Evolutionary conservation across 1,140 invertebrate species (phyloP).

Genomic region (Drosophila persimilis): DNA sequence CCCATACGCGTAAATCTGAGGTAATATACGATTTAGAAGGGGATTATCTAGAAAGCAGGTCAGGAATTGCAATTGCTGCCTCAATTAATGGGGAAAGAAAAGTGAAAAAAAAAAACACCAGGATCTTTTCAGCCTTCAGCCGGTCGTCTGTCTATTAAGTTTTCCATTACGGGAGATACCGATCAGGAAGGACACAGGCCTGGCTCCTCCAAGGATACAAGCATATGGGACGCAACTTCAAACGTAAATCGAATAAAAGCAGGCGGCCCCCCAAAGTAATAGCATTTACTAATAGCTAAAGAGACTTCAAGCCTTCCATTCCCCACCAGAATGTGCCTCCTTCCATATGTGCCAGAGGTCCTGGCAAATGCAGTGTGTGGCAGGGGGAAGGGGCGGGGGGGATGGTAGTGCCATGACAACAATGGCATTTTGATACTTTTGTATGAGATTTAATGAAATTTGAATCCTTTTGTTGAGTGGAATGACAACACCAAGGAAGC

Average conservation of each 20-base stretch:
- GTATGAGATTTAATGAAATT: constrained; percentile 82
- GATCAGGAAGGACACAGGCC: constrained; percentile 56
- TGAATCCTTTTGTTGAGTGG: constrained; percentile 80
- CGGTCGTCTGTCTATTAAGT: constrained; percentile 63
- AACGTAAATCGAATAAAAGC: constrained; percentile 80
- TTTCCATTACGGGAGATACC: constrained; percentile 72
- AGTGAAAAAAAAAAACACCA: background rate
- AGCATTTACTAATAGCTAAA: constrained; percentile 71
- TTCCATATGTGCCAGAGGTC: constrained; percentile 6
- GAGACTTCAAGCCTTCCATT: constrained; percentile 55
- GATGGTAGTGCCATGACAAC: constrained; percentile 61
- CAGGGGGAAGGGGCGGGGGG: constrained; percentile 1
- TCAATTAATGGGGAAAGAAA: constrained; percentile 21
- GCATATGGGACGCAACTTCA: constrained; percentile 59
- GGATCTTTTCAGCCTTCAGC: constrained; percentile 6
- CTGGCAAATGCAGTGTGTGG: constrained; percentile 38
- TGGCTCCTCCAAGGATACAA: constrained; percentile 15
- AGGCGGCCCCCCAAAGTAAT: constrained; percentile 61
- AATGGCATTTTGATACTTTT: constrained; percentile 82
- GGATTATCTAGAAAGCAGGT: constrained; percentile 18
- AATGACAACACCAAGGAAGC: constrained; percentile 60
- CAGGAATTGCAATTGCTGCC: constrained; percentile 31
- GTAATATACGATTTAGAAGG: constrained; percentile 31
- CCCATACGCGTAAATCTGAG: constrained; percentile 23
- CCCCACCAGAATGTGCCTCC: constrained; percentile 6